Base-by-base conservation (phyloP, 2,113 vertebrate genomes). In the Tympanuchus pallidicinctus region DNA sequence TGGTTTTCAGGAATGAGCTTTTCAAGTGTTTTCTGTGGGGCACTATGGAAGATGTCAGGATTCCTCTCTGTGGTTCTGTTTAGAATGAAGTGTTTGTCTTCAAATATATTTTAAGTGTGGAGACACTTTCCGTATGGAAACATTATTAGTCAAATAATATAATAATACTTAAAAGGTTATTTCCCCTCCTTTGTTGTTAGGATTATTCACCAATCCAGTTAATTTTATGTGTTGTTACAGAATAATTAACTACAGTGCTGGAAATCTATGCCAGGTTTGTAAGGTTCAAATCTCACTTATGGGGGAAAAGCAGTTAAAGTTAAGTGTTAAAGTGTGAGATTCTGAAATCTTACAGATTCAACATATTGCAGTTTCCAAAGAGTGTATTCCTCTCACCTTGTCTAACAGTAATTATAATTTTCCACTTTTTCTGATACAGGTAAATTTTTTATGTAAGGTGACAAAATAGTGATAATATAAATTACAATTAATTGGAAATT, bases 1-100 rank as follows among this genome's bases (percentile, higher is more conserved):
- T 75, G 63, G 88, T 94, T 91, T 95, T 94, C 92, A 86, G 82
- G 92, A 95, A 80, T 48, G 32, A 91, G 67, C 28, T 92, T 90
- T 71, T 85, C 30, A 83, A 83, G 20, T 60, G 73, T 89, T 94
- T 95, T 91, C 95, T 93, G 71, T 34, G 25, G 85, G 63, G 14
- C 63, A 8, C 48, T 27, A 14, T 52, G 47, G 72, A 94, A 48
- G 10, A 90, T 47, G 64, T 88, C 87, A 96, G 15, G 45, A 61
- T 89, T 94, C 61, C 48, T 71, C 88, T 47, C 54, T 89, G n/a
- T 64, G 83, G 61, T 65, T 20, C 76, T 84, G 28, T 93, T 94
- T 88, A 56, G 81, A 65, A 90, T 71, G 67, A 32, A 47, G 20
- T 42, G 28, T 89, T 96, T 92, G 60, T 67, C 91, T 94, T 96